Percentiles rank a stretch among this genome's conserved stretches.
These are phyloP conservation scores for Gnatocerus cornutus DNA, from an alignment of 2,888 invertebrate species.

Conservation along the genomic window DNA sequence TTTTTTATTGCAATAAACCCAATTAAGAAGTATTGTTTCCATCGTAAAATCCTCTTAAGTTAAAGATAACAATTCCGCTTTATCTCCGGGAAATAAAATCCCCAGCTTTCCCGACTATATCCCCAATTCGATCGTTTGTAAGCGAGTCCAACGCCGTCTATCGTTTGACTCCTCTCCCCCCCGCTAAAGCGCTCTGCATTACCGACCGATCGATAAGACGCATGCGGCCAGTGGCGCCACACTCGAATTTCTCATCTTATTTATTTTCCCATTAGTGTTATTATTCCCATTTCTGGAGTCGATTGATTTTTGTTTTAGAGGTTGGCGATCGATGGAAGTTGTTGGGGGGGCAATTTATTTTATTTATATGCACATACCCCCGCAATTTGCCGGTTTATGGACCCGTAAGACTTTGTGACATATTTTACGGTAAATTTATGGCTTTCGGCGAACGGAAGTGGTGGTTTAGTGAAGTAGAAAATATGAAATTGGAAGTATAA, in stretches of 20 bases:
- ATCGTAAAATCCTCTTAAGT: no score
- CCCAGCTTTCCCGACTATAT: neutral
- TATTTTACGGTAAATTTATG: conserved; percentile 24
- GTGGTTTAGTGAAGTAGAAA: neutral
- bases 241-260: conserved; percentile 12
- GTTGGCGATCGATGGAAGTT: neutral
- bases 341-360: neutral
- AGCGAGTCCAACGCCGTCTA: conserved; percentile 11
- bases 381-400: conserved; percentile 20
- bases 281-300: conserved; percentile 13
- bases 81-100: neutral
- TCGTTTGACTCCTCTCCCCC: neutral
- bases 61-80: no score
- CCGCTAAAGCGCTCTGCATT: neutral
- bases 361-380: conserved; percentile 4
- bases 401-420: conserved; percentile 21
- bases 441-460: conserved; percentile 9
- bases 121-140: conserved; percentile 8
- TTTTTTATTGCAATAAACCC: neutral
- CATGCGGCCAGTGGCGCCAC: conserved; percentile 33
- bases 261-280: conserved; percentile 14
- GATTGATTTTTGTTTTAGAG: conserved; percentile 24
- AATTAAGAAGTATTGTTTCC: no score
- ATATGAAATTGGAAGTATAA: conserved; percentile 4
- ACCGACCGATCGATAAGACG: conserved; percentile 36